Base-by-base conservation (phyloP, 2,797 vertebrate genomes). In the Meriones psammophilus region DNA sequence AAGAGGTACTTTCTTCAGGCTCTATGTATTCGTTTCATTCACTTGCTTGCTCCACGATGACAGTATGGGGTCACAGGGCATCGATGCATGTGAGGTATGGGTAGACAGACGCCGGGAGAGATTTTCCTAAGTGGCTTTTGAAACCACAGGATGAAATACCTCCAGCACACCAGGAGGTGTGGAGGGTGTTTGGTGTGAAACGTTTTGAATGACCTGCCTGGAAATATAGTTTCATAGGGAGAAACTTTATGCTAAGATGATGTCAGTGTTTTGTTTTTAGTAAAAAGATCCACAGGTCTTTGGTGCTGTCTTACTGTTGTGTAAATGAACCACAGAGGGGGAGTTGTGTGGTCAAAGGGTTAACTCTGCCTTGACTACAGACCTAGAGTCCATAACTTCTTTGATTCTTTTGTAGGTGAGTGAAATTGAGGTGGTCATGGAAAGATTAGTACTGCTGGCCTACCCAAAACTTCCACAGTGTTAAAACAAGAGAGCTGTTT, bases 101-200 rank as follows among this genome's bases (percentile, higher is more conserved):
- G 22, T 78, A 93, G 90, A 88, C 62, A 80, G 30, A 60, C 78
- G 46, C 69, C 73, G 85, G 62, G 83, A 90, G 83, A 86, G 54
- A 94, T 89, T 96, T 96, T 94, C 58, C 28, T 87, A 64, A 85
- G 39, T 90, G 80, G 68, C 64, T 88, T 74, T 79, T 85, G 69
- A 93, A 56, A 54, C 26, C 50, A 42, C 12, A 81, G 85, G 60
- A 64, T 94, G 86, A 84, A 91, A 58, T 86, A 46, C 28, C 76
- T 71, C 58, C 58, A 78, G 33, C 24, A 76, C 3, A 60, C 60
- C 33, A 83, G 42, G 42, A 42, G 42, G 42, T 42, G 42, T n/a
- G 64, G 88, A 78, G 73, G 5, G 80, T n/a, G 87, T 94, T 81
- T 60, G 69, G 30, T 86, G 18, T 92, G 73, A 85, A 95, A 78